Evolutionary conservation across 2,888 invertebrate species (phyloP), one percentile per base, ranked within the genome.

Genomic region (Slavum lentiscoides): DNA sequence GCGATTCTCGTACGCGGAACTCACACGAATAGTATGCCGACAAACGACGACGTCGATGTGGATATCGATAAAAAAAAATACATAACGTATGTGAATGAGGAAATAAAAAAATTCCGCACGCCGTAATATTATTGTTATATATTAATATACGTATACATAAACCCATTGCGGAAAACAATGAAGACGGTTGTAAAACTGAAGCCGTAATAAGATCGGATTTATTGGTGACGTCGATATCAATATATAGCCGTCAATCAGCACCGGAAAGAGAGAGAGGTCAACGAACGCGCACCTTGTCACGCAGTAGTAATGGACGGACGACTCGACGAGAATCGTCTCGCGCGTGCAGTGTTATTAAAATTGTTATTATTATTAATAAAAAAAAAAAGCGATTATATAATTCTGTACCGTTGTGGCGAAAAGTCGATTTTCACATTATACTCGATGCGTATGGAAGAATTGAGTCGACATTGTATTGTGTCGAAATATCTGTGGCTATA

Each of bases 211-310:
- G 49, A 77, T 77, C 70, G 70, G 70, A 77, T 77, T 77, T 77
- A 77, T 77, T 77, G 69, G 62, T 77, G 77, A 77, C 70, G 77
- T 77, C 53, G 69, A 77, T 77, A 70, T 77, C 77, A 77, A 75
- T 23, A 49, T 53, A 53, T 55, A 62, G 62, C 69, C 70, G 53
- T 77, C 77, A 77, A 70, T 77, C 77, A 70, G 69, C 62, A 17
- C 17, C 21, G 49, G 69, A 30, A 30, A 30, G 30, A 30, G 30
- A 30, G 30, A 17, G 39, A 70, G 77, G 68, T 77, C 77, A 70
- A 69, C 55, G 77, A 77, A 70, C 77, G 53, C 17, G 13, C 39
- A 43, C 58, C 39, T 67, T n/a, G 23, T 19, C 39, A 30, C 13
- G 23, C 11, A 17, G 43, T 23, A 4, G 59, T 7, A 23, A 30